Conservation (phyloP, 2,113 vertebrate species). For the Gymnocephalus cernua region DNA sequence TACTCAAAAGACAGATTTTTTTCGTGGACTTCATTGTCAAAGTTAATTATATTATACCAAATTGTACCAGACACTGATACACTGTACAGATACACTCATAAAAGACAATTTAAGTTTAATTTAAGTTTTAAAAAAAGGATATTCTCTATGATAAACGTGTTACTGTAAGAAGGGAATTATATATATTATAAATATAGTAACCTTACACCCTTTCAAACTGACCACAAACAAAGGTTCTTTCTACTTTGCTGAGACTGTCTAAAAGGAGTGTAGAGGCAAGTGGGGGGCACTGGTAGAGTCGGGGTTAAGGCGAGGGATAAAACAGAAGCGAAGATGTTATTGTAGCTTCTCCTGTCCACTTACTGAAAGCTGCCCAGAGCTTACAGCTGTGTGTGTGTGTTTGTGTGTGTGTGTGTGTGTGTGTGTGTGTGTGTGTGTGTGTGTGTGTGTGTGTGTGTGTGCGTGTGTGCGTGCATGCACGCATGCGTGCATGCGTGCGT, state of each 20-base stretch:
- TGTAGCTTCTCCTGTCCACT: constrained; percentile 66
- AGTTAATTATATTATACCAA: neutral
- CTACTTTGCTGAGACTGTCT: constrained; percentile 7
- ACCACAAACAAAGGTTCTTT: constrained; percentile 18
- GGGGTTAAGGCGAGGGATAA: constrained; percentile 70
- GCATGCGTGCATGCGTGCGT: constrained; percentile 5
- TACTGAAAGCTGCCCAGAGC: constrained; percentile 62
- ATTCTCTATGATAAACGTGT: neutral
- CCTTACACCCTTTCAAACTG: neutral
- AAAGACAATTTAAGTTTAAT: neutral
- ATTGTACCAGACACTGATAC: neutral
- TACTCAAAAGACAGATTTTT: neutral
- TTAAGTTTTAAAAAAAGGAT: neutral
- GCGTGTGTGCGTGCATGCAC: constrained; percentile 1
- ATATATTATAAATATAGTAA: neutral
- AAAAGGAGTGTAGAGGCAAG: constrained; percentile 15
- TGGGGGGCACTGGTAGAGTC: constrained; percentile 43
- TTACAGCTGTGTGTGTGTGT: neutral
- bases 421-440: constrained; percentile 1
- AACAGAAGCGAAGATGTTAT: constrained; percentile 70
- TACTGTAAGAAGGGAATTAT: neutral
- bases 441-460: constrained; percentile 14
- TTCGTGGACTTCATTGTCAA: neutral
- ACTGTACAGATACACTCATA: neutral
- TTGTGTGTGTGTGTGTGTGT: constrained; percentile 7